A percentile compares a stretch with the other conserved stretches of the same genome.
phyloP scores from a whole-genome alignment of 2,888 invertebrate genomes.

The Odontocolon sp. region DNA sequence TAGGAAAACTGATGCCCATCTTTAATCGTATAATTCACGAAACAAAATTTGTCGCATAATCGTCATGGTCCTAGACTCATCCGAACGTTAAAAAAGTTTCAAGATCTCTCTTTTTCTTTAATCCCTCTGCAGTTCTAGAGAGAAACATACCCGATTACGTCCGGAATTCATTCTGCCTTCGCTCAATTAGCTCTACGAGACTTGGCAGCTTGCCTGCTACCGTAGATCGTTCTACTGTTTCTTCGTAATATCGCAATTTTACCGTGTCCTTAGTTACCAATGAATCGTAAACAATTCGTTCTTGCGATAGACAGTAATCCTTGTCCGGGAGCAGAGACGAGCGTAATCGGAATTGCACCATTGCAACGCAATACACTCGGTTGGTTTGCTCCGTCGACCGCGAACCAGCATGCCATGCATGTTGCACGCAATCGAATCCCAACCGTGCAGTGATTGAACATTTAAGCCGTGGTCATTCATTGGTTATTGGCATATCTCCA shows the following conservation, averaged over 20 bases:
- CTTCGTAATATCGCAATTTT: constrained; percentile 46
- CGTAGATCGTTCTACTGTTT: constrained; percentile 38
- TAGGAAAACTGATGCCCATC: no score
- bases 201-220: constrained; percentile 60
- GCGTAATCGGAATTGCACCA: constrained; percentile 44
- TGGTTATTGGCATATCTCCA: no score
- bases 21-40: no score
- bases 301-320: constrained; percentile 54
- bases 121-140: no score
- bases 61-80: not conserved
- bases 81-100: constrained; percentile 14
- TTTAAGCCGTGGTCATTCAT: no score
- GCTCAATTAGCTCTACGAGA: constrained; percentile 61
- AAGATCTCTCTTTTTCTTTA: not conserved
- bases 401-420: constrained; percentile 6
- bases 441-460: no score
- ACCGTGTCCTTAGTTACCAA: constrained; percentile 47
- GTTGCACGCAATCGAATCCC: constrained; percentile 6
- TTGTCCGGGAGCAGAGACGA: constrained; percentile 46
- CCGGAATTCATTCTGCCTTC: constrained; percentile 47
- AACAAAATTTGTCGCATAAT: no score
- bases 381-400: constrained; percentile 25
- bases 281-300: constrained; percentile 60
- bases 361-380: constrained; percentile 8
- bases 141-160: constrained; percentile 41